A percentile compares a stretch with the other conserved stretches of the same genome.
phyloP scores from a whole-genome alignment of 2,888 invertebrate species.

The Atethmia centrago region DNA sequence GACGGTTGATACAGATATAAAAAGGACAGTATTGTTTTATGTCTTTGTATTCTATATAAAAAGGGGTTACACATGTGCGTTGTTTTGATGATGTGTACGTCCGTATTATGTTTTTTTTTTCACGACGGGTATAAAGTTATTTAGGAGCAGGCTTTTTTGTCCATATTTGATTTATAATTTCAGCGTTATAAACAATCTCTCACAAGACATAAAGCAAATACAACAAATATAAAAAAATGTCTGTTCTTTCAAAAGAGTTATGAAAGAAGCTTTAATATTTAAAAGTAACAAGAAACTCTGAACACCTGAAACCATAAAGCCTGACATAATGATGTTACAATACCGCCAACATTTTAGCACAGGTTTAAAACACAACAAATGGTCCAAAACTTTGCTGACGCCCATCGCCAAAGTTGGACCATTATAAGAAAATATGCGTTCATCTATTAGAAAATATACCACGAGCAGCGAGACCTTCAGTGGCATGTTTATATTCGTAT shows the following conservation, averaged over 20 bases:
- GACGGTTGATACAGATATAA: constrained; percentile 22
- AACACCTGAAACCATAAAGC: constrained; percentile 63
- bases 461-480: constrained; percentile 73
- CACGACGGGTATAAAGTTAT: neutral
- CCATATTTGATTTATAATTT: neutral
- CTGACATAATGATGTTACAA: constrained; percentile 61
- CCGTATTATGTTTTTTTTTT: constrained; percentile 3
- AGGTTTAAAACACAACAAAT: constrained; percentile 78
- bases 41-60: constrained; percentile 23
- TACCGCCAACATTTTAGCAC: constrained; percentile 67
- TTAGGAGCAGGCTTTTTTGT: neutral
- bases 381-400: constrained; percentile 75
- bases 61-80: constrained; percentile 33
- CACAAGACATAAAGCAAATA: constrained; percentile 3
- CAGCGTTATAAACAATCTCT: neutral
- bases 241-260: constrained; percentile 39
- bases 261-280: constrained; percentile 49
- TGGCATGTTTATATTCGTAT: constrained; percentile 84
- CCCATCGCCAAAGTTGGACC: constrained; percentile 84
- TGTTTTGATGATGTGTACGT: constrained; percentile 23
- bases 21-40: constrained; percentile 15
- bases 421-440: constrained; percentile 87
- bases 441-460: constrained; percentile 86
- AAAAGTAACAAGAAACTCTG: constrained; percentile 43
- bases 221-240: constrained; percentile 25